These are phyloP conservation scores for Macrophya annulata DNA, from an alignment of 2,888 invertebrate genomes.

Conservation along the genomic window DNA sequence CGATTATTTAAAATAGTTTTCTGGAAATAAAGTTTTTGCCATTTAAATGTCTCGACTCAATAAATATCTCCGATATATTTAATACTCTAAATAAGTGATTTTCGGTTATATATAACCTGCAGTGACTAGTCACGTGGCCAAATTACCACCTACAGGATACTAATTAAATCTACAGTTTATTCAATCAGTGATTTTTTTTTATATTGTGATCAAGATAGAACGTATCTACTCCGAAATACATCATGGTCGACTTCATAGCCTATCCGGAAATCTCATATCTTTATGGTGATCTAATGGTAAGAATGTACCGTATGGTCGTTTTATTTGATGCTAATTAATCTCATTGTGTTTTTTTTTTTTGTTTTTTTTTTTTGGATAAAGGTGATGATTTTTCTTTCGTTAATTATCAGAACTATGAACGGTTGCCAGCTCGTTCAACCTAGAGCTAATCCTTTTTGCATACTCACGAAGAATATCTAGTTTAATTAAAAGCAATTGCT, in stretches of 20 bases:
- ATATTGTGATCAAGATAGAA: slow-evolving; percentile 48
- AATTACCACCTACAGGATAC: background rate
- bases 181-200: slow-evolving; percentile 32
- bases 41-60: background rate
- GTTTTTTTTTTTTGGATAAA: background rate
- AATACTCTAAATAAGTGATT: background rate
- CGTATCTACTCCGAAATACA: slow-evolving; percentile 59
- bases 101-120: background rate
- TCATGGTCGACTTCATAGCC: slow-evolving; percentile 76
- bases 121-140: slow-evolving; percentile 25
- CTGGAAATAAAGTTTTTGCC: background rate
- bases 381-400: background rate
- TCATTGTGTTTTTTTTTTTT: background rate
- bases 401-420: slow-evolving; percentile 25
- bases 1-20: background rate
- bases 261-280: slow-evolving; percentile 75
- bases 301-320: background rate
- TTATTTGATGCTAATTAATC: background rate
- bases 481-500: slow-evolving; percentile 47
- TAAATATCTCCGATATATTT: background rate
- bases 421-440: slow-evolving; percentile 10
- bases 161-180: background rate
- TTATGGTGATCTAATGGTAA: slow-evolving; percentile 75
- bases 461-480: slow-evolving; percentile 20
- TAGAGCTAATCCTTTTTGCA: slow-evolving; percentile 25